Evolutionary conservation across 1,140 invertebrate species (phyloP).

Genomic region (Philopotamus ludificatus): DNA sequence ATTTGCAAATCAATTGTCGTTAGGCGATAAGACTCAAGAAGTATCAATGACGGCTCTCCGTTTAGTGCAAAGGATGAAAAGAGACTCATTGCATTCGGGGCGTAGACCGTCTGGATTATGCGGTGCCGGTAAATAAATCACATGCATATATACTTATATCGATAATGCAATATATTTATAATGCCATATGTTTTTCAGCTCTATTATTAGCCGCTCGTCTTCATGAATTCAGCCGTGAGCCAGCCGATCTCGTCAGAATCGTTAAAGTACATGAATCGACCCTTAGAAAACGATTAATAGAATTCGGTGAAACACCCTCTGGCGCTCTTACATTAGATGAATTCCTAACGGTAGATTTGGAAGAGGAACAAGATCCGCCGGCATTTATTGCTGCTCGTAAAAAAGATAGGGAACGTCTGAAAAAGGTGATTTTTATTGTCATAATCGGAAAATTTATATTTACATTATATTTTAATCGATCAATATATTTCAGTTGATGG

Average conservation of each 20-base stretch:
- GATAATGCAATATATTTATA: too few relatives aligned
- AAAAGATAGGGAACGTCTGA: slow-evolving; percentile 79
- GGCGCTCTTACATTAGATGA: slow-evolving; percentile 90
- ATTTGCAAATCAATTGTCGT: slow-evolving; percentile 92
- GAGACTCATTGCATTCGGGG: slow-evolving; percentile 95
- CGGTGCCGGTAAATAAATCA: slow-evolving; percentile 74
- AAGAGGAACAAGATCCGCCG: slow-evolving; percentile 95
- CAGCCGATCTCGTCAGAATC: slow-evolving; percentile 89
- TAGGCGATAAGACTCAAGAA: slow-evolving; percentile 88
- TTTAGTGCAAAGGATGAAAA: slow-evolving; percentile 95
- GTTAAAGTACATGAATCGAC: slow-evolving; percentile 96
- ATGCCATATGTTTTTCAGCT: slow-evolving; percentile 68
- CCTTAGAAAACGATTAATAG: slow-evolving; percentile 84
- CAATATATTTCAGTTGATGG: slow-evolving; percentile 58
- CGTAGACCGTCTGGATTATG: slow-evolving; percentile 93
- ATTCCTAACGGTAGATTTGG: slow-evolving; percentile 95
- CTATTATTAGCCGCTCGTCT: slow-evolving; percentile 90
- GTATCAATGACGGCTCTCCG: slow-evolving; percentile 93
- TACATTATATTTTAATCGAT: slow-evolving; percentile 2
- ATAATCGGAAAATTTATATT: neutral
- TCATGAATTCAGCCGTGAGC: slow-evolving; percentile 86
- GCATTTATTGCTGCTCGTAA: slow-evolving; percentile 87
- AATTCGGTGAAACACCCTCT: slow-evolving; percentile 95
- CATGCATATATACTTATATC: neutral
- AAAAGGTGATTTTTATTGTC: slow-evolving; percentile 57